Evolutionary conservation across 2,113 vertebrate species (phyloP), one percentile per base, ranked within the genome.

Genomic region (Trichomycterus rosablanca): DNA sequence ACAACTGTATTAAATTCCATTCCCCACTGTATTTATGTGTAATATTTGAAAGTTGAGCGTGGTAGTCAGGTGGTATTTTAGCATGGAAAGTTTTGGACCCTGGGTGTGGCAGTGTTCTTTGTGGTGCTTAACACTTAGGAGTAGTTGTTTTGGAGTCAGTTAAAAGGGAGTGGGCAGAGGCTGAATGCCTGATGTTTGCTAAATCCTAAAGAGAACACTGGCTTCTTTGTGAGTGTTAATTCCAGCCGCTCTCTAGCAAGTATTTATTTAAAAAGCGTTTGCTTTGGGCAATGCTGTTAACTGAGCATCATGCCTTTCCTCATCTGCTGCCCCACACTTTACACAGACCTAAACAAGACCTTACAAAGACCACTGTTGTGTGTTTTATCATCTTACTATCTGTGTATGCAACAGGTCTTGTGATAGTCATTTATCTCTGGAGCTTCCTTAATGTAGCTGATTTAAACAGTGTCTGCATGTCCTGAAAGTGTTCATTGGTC

Each of bases 151-250:
- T 43, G 39, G 64, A 63, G 35, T 63, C 60, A 58, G 50, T 53
- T 16, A 2, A 30, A 59, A 48, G 40, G 45, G 15, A 24, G 46
- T 32, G 51, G 58, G 52, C 53, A 52, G 59, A 35, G 56, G 16
- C 52, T 39, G 58, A 56, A 66, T 52, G 26, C 58, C 55, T 83
- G 80, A 81, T 78, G 74, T 56, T n/a, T n/a, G n/a, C n/a, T 72
- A 74, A 74, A 76, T 76, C 68, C 68, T 53, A 69, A 67, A 76
- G 67, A 71, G 78, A 76, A 87, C 84, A 88, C 75, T 78, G 71
- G 78, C 68, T 68, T 77, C 83, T 83, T 86, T 87, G 86, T 88
- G 61, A 50, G 49, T 37, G 52, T 63, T 67, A 12, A 2, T 18
- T 19, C 18, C 5, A 16, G 49, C 49, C 46, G 37, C 4, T 26